Evolutionary conservation across 2,888 invertebrate species (phyloP).

Genomic region (Zonitis immaculata): DNA sequence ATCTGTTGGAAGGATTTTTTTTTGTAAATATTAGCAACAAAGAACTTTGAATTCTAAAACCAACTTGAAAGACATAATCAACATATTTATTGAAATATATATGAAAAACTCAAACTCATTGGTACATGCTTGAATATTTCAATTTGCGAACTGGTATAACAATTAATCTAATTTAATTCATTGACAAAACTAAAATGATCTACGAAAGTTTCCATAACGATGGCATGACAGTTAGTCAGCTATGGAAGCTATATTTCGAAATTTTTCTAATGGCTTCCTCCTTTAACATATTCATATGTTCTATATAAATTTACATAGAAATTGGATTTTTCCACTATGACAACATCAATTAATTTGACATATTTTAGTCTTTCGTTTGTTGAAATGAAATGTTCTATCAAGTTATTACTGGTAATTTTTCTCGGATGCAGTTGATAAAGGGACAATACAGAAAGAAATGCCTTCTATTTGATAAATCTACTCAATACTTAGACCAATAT

Average conservation of each 20-base stretch:
- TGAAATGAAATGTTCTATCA: too few species aligned
- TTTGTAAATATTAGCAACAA: too few species aligned
- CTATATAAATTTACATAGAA: not conserved
- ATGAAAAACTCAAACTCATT: too few species aligned
- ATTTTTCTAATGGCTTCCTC: not conserved
- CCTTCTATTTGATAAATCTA: constrained; percentile 5
- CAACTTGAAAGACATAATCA: too few species aligned
- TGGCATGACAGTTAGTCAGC: not conserved
- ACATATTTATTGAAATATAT: constrained; percentile 1
- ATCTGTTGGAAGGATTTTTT: too few species aligned
- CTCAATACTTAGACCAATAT: constrained; percentile 29
- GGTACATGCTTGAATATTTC: too few species aligned
- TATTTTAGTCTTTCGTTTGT: not conserved
- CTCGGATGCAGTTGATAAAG: constrained; percentile 3
- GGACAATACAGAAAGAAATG: not conserved
- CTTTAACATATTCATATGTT: not conserved
- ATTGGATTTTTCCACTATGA: not conserved
- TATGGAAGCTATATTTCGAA: not conserved
- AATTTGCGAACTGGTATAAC: too few species aligned
- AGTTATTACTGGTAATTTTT: too few species aligned
- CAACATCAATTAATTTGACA: not conserved
- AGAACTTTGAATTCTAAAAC: too few species aligned
- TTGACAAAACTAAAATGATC: too few species aligned
- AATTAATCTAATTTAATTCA: too few species aligned
- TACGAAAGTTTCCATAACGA: not conserved